phyloP scores from a whole-genome alignment of 2,888 invertebrate genomes.

The Stenchaetothrips biformis region DNA sequence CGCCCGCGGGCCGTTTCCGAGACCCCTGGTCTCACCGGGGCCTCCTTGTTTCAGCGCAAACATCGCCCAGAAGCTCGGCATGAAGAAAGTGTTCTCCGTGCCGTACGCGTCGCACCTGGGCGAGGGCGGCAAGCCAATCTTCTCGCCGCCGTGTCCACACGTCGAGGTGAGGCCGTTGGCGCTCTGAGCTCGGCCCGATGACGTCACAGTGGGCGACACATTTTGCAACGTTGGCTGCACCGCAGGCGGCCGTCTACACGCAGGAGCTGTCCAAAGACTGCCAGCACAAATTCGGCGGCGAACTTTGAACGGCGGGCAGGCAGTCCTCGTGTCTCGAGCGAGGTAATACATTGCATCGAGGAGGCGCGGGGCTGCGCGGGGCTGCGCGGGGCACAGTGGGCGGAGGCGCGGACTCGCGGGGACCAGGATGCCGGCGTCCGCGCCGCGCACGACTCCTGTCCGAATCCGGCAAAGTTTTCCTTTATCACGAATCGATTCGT shows the following conservation, averaged over 20 bases:
- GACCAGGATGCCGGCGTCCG: not conserved
- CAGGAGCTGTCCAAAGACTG: not conserved
- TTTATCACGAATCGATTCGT: too few species aligned
- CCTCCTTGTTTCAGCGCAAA: not conserved
- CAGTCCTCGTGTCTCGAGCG: not conserved
- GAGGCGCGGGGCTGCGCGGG: too few species aligned
- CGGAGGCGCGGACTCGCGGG: not conserved
- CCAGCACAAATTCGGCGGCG: conserved; percentile 8
- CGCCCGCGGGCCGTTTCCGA: too few species aligned
- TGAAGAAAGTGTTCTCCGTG: not conserved
- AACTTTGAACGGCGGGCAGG: not conserved
- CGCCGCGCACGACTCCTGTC: too few species aligned
- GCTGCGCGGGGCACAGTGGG: too few species aligned
- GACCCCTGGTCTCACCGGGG: too few species aligned
- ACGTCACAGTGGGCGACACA: too few species aligned
- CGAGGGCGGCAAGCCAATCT: not conserved
- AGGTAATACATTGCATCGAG: too few species aligned
- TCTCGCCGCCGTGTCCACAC: not conserved
- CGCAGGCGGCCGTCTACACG: not conserved
- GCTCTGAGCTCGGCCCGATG: too few species aligned
- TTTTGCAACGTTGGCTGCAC: too few species aligned
- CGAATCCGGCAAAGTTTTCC: too few species aligned
- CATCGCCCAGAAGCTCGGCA: not conserved
- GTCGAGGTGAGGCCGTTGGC: not conserved
- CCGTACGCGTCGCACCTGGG: not conserved